Evolutionary conservation across 2,888 invertebrate species (phyloP), one percentile per base, ranked within the genome.

Genomic region (Drosophila subsilvestris): DNA sequence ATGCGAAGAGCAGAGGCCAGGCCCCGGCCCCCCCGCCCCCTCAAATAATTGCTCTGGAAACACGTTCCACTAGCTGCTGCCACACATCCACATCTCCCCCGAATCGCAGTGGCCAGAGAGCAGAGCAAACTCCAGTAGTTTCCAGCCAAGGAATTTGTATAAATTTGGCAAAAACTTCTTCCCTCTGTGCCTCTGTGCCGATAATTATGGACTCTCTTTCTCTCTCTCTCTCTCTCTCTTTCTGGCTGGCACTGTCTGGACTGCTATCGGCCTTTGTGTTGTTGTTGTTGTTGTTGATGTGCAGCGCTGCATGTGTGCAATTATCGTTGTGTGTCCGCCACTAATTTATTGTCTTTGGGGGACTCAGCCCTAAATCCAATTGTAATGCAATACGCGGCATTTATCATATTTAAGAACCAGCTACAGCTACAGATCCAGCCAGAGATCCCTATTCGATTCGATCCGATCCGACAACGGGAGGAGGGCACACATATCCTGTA

Each of bases 41-140:
- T n/a, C n/a, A n/a, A 37, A 7, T 89, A 90, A 90, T 90, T 90
- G 90, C 80, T 82, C 84, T 75, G 77, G 76, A 89, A 87, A 88
- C 88, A 88, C 84, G 88, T 89, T 89, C 80, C 81, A 66, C 69
- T 68, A 45, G 67, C 72, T 43, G 57, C 72, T 14, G 43, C 29
- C 29, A 29, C 29, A 29, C 25, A 25, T 25, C 25, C 25, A 25
- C 29, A 29, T 29, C 29, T 61, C 75, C 55, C 43, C 65, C 65
- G 65, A 66, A 65, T 63, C 54, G 65, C 9, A 29, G 62, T 37
- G 32, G 32, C 32, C 8, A 5, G n/a, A 37, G 32, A 1, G 32
- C 1, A 5, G 37, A 55, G 65, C 69, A 59, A 61, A 76, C 66
- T 75, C 69, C 75, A 44, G 70, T 57, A 62, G 67, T 68, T 45